Evolutionary conservation across 1,140 invertebrate genomes (phyloP).

Genomic region (Drosophila ercepeae): DNA sequence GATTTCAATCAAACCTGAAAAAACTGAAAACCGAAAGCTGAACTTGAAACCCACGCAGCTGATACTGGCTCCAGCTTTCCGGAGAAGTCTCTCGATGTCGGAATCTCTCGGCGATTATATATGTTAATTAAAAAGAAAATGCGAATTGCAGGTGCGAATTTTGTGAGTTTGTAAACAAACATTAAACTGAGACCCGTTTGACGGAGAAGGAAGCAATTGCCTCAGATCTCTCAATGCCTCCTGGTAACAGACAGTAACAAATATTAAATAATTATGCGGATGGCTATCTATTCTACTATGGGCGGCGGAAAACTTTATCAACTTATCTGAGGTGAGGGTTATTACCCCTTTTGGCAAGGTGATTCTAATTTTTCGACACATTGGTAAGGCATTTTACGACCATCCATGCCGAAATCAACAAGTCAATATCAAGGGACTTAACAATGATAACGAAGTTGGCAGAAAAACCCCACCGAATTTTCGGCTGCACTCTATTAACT

Average conservation of each 20-base stretch:
- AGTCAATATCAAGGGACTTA: constrained; percentile 39
- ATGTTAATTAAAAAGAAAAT: constrained; percentile 3
- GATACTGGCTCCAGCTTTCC: neutral
- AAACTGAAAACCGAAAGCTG: constrained; percentile 12
- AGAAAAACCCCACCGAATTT: constrained; percentile 39
- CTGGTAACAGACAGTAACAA: constrained; percentile 7
- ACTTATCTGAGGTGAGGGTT: constrained; percentile 26
- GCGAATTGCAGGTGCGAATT: constrained; percentile 15
- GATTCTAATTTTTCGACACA: constrained; percentile 9
- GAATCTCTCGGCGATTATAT: constrained; percentile 12
- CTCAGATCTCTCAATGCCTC: neutral
- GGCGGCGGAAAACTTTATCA: constrained; percentile 16
- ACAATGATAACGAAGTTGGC: constrained; percentile 44
- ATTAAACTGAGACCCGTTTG: neutral
- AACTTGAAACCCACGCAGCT: constrained; percentile 22
- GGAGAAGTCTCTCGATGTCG: constrained; percentile 8
- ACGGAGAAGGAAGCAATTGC: constrained; percentile 16
- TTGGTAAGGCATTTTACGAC: constrained; percentile 42
- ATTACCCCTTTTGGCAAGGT: constrained; percentile 28
- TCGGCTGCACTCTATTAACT: constrained; percentile 3
- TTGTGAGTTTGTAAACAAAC: constrained; percentile 33
- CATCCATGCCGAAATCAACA: constrained; percentile 20
- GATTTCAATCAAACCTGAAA: constrained; percentile 2
- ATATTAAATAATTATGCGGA: constrained; percentile 8
- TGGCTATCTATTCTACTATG: constrained; percentile 2